Evolutionary conservation across 2,888 invertebrate genomes (phyloP).

Genomic region (Neoascia interrupta): DNA sequence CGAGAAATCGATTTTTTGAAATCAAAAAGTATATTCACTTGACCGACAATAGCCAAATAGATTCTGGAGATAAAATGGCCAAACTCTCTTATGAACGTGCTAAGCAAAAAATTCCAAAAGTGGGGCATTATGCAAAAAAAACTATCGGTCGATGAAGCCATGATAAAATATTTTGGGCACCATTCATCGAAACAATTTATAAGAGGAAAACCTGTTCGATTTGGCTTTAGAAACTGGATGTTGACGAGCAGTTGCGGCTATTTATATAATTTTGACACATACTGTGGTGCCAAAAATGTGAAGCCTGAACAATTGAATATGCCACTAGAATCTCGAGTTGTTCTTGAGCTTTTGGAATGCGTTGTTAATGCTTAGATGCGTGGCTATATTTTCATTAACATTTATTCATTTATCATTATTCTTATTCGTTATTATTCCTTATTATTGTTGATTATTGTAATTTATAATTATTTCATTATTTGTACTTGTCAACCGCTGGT

Average conservation of each 20-base stretch:
- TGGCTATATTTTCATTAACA: too few relatives aligned
- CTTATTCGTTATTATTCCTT: too few relatives aligned
- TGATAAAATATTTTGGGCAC: not conserved
- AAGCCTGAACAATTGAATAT: not conserved
- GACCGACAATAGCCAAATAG: not conserved
- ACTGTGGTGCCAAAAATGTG: not conserved
- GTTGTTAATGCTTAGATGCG: too few relatives aligned
- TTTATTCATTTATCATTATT: too few relatives aligned
- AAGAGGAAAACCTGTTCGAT: not conserved
- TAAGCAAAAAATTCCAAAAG: not conserved
- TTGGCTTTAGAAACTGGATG: slow-evolving; percentile 1
- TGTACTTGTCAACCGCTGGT: too few relatives aligned
- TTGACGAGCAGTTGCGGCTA: not conserved
- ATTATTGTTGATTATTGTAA: too few relatives aligned
- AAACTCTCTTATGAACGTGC: not conserved
- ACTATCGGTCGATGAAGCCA: not conserved
- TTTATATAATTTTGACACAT: not conserved
- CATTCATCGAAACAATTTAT: not conserved
- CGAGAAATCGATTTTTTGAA: not conserved
- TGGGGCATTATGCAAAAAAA: not conserved
- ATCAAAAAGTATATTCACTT: not conserved
- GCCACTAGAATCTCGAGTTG: not conserved
- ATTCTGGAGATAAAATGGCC: not conserved
- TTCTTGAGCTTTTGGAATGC: too few relatives aligned
- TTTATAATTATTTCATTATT: too few relatives aligned